Conservation (phyloP, 64 coral and sea anemone genomes). For the Montipora efflorescens region DNA sequence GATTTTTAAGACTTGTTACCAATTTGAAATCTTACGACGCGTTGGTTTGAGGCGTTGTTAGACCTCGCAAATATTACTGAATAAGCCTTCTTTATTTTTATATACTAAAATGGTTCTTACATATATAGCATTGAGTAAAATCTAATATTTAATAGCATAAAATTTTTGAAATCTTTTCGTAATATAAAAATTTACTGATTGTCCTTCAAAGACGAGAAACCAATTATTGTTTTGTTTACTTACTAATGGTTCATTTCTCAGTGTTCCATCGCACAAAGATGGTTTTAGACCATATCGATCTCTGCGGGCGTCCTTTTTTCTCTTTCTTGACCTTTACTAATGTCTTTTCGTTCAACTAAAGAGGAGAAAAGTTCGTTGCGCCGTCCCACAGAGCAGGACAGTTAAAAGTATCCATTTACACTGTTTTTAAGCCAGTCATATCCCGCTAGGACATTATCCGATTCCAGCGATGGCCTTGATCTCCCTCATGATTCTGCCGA, state of each 20-base stretch:
- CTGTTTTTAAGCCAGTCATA: neutral
- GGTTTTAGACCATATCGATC: constrained; percentile 20
- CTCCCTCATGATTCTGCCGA: constrained; percentile 98
- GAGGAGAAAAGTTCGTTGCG: constrained; percentile 3
- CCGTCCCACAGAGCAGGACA: neutral
- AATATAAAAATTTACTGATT: constrained; percentile 55
- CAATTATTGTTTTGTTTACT: constrained; percentile 20
- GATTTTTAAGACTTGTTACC: neutral
- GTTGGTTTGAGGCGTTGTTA: neutral
- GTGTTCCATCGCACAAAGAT: neutral
- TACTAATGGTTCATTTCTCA: constrained; percentile 24
- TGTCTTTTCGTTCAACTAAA: constrained; percentile 6
- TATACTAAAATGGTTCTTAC: constrained; percentile 27
- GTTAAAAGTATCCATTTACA: neutral
- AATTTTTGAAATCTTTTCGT: neutral
- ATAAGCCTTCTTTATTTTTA: constrained; percentile 24
- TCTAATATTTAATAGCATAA: constrained; percentile 47
- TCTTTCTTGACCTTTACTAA: constrained; percentile 3
- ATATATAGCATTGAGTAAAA: constrained; percentile 30
- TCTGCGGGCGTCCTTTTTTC: neutral
- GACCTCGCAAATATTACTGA: neutral
- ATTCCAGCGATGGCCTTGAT: constrained; percentile 99
- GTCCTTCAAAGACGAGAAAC: constrained; percentile 33
- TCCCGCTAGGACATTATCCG: constrained; percentile 52
- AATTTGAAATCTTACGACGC: neutral